These are phyloP conservation scores for Yponomeuta sedellus DNA, from an alignment of 2,888 invertebrate genomes.

Conservation along the genomic window DNA sequence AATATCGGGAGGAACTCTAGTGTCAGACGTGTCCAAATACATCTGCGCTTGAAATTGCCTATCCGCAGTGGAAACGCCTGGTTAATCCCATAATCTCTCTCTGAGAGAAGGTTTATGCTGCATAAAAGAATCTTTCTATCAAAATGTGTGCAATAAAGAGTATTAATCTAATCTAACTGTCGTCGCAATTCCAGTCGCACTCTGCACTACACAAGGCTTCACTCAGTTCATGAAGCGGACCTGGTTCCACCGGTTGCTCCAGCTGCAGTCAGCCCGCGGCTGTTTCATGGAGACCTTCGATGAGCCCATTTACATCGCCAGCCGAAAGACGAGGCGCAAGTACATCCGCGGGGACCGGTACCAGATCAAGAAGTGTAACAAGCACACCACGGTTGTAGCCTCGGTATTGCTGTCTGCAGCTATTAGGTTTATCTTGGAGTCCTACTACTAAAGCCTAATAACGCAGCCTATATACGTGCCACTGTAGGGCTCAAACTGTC, in stretches of 20 bases:
- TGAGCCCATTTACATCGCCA: not conserved
- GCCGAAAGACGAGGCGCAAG: not conserved
- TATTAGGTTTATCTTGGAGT: slow-evolving; percentile 35
- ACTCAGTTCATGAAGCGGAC: slow-evolving; percentile 33
- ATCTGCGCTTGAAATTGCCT: too few relatives aligned
- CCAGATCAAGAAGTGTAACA: slow-evolving; percentile 28
- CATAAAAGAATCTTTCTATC: too few relatives aligned
- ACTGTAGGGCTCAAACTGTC: too few relatives aligned
- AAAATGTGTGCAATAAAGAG: too few relatives aligned
- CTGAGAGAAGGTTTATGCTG: too few relatives aligned
- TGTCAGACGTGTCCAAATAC: too few relatives aligned
- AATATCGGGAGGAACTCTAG: too few relatives aligned
- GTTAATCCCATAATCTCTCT: too few relatives aligned
- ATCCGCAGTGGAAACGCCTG: too few relatives aligned
- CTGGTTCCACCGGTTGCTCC: slow-evolving; percentile 34
- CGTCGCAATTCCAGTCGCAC: slow-evolving; percentile 22
- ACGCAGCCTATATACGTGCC: too few relatives aligned
- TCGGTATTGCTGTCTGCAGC: slow-evolving; percentile 29
- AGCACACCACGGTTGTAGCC: slow-evolving; percentile 37
- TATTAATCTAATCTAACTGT: too few relatives aligned
- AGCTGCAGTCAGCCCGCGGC: slow-evolving; percentile 35
- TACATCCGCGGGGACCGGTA: slow-evolving; percentile 14
- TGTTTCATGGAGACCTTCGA: slow-evolving; percentile 30
- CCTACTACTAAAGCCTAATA: too few relatives aligned
- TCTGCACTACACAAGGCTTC: slow-evolving; percentile 41